These are phyloP conservation scores for Macquaria australasica DNA, from an alignment of 2,113 vertebrate genomes.

Conservation along the genomic window DNA sequence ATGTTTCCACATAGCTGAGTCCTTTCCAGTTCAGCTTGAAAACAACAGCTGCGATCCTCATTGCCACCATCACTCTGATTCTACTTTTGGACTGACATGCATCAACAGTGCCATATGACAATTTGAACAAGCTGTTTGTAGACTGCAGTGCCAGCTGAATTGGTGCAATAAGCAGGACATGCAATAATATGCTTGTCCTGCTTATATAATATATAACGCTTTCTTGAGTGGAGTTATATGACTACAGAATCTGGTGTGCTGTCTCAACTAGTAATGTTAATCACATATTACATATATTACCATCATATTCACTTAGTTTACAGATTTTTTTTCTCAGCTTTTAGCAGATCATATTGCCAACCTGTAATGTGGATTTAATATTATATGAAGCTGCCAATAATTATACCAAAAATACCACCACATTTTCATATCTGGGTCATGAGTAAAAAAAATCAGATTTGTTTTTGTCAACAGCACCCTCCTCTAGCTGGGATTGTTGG, in stretches of 20 bases:
- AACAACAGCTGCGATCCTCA: conserved; percentile 57
- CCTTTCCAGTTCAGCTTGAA: neutral
- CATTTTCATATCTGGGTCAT: neutral
- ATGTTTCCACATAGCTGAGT: conserved; percentile 15
- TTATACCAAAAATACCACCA: neutral
- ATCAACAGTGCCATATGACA: conserved; percentile 19
- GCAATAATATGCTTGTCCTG: neutral
- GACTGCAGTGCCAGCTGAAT: conserved; percentile 13
- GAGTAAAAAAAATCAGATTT: neutral
- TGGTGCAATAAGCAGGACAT: neutral
- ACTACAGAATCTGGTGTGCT: neutral
- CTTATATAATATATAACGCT: no score
- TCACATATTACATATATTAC: neutral
- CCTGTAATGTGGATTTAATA: neutral
- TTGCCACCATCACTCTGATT: conserved; percentile 18
- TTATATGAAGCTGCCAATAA: neutral
- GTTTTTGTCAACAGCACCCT: conserved; percentile 2
- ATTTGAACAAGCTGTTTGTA: conserved; percentile 45
- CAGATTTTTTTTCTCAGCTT: no score
- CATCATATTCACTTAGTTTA: no score
- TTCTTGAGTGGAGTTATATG: neutral
- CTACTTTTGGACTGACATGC: conserved; percentile 20
- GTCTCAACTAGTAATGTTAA: neutral
- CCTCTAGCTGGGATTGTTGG: neutral
- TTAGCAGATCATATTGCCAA: no score